Base-by-base conservation (phyloP, 2,888 invertebrate genomes). In the Eumacrocentrus americanus region DNA sequence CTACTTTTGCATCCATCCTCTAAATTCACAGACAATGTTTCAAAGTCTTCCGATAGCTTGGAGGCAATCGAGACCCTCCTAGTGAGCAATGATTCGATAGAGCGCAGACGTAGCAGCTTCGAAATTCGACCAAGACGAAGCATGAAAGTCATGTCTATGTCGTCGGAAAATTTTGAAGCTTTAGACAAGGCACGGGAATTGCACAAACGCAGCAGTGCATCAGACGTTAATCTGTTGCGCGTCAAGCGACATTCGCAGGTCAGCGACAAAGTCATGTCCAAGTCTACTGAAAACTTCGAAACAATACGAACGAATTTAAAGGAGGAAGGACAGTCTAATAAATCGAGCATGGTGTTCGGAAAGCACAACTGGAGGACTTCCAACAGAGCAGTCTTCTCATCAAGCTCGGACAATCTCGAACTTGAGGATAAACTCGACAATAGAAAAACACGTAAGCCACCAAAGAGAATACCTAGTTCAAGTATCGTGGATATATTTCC, bases 341-440 rank as follows among this genome's bases (percentile, higher is more conserved):
- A 11, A 46, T 12, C 23, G 12, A 61, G 60, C 53, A 46, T 56
- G 23, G 65, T 54, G 29, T 12, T 60, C 14, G 63, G 57, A 6
- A 67, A 68, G 16, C 23, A 62, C 11, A 62, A 65, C 35, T 69
- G 71, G 61, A 67, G 69, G 5, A 65, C 64, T 3, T 69, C 67
- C 11, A 74, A 75, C 25, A 70, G 78, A 40, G 61, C 64, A 0
- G 63, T 76, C 40, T 78, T 77, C 0, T 80, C 78, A 3, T 79
- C 77, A 44, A 80, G 78, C 46, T 79, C 78, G 18, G 80, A 81
- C n/a, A 78, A 77, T 58, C 64, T 77, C 6, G 78, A 78, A 5
- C 56, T 72, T 7, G 78, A 80, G 1, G 77, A 75, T 22, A 70
- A 70, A 20, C 22, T 76, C 53, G 79, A 80, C 52, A 73, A 71